Base-by-base conservation (phyloP, 2,797 vertebrate species). In the Myotis planiceps region DNA sequence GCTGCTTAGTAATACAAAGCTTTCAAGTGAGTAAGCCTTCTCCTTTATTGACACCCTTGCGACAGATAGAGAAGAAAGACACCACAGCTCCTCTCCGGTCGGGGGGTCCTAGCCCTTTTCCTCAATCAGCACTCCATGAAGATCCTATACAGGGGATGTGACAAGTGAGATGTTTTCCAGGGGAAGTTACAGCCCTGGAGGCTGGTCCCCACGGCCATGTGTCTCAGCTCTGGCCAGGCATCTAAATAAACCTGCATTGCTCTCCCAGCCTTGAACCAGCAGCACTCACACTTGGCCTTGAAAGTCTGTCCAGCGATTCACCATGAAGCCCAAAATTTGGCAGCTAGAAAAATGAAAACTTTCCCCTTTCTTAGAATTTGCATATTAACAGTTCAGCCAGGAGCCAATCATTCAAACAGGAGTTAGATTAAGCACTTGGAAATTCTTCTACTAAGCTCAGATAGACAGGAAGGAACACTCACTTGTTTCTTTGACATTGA, bases 301-400 rank as follows among this genome's bases (percentile, higher is more conserved):
- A 76, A 90, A 94, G 53, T 79, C 81, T 74, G 51, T 84, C n/a
- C 9, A 32, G 25, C 72, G 88, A 96, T 51, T 96, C 81, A 78
- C 66, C 25, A 10, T 3, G 39, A 84, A 92, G 92, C 39, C 75
- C 47, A 27, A 80, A 74, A 79, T 72, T 95, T 85, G 90, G 88
- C 87, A 90, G 89, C 79, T 68, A 82, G 34, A 68, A 68, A 90
- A 66, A 84, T 29, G n/a, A 68, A 96, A 96, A 91, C 53, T 60
- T 94, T 60, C 14, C 60, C 75, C 81, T 94, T 96, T 95, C 49
- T 86, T 55, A 68, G 58, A 97, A 51, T 93, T 79, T 87, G 68
- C 80, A 78, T 89, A 94, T 83, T 66, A 83, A 82, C 58, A 69
- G 32, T 29, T 92, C 92, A 18, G 15, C 68, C 85, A 68, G 82